Conservation (phyloP, 2,113 vertebrate species). For the Cettia cetti region DNA sequence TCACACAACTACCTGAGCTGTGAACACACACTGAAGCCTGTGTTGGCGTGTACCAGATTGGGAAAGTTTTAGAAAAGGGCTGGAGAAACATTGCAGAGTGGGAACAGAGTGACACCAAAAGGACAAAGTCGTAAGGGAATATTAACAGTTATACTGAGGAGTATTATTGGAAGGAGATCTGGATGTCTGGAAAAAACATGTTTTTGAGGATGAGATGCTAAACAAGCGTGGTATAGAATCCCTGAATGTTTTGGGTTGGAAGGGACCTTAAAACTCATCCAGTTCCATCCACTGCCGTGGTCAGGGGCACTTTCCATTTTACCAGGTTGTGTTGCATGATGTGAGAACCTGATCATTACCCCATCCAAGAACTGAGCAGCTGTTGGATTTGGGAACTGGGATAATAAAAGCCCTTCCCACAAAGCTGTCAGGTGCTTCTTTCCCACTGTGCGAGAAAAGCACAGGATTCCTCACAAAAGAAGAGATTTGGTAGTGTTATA, state of each 20-base stretch:
- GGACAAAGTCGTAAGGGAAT: not conserved
- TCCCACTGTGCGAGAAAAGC: accelerated
- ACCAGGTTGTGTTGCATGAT: too few species aligned
- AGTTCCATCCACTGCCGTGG: accelerated
- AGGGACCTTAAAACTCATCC: not conserved
- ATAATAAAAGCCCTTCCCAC: not conserved
- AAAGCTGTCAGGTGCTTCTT: too few species aligned
- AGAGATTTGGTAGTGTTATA: not conserved
- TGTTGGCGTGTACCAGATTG: not conserved
- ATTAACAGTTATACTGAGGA: accelerated
- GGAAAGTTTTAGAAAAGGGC: not conserved
- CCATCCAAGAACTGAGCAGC: not conserved
- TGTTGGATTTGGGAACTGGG: not conserved
- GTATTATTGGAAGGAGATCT: not conserved
- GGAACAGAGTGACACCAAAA: not conserved
- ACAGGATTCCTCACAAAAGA: not conserved
- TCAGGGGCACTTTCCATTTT: not conserved
- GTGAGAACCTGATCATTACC: not conserved
- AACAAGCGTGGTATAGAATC: not conserved
- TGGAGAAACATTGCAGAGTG: not conserved
- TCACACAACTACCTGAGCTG: not conserved
- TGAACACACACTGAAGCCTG: not conserved
- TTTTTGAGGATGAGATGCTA: not conserved
- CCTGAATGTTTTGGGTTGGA: not conserved
- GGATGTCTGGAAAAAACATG: not conserved